Evolutionary conservation across 2,797 vertebrate species (phyloP), one percentile per base, ranked within the genome.

Genomic region (Tapirus indicus): DNA sequence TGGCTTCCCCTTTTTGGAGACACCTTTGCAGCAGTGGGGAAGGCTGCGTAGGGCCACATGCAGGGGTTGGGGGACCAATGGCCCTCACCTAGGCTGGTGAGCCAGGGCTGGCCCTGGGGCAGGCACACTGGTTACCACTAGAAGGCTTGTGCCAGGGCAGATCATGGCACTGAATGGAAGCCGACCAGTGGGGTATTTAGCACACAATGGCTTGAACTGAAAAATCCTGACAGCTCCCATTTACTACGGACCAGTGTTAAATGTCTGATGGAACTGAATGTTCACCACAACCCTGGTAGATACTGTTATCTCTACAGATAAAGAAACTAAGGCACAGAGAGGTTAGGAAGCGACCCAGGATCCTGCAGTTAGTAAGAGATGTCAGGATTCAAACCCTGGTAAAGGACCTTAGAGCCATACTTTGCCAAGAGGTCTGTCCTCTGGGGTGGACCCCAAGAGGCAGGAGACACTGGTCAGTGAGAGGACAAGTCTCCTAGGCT

Each of bases 61-160:
- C n/a, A n/a, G n/a, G n/a, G n/a, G n/a, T n/a, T n/a, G 9, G 1
- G 21, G 17, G 9, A 23, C 41, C n/a, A 14, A 60, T 0, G n/a
- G 68, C 54, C 16, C 41, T n/a, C 38, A 41, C 54, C 54, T 8
- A 13, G 56, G 54, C n/a, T 83, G 47, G 35, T 2, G 0, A 41
- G 38, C 69, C 86, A 18, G 38, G 69, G 29, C 69, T 16, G 21
- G 56, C 58, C 41, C 9, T 10, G 72, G 6, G 41, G 18, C 60
- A 54, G 82, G 29, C 12, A 13, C 25, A 18, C 10, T 72, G 16
- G 35, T 44, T 14, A 52, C 3, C 12, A n/a, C 29, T 18, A 69
- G 71, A 29, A 58, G 49, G 38, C 29, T 52, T 44, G 49, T 17
- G 21, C 32, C 60, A 35, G 69, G 29, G 29, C 71, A 21, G 82